Evolutionary conservation across 2,888 invertebrate species (phyloP), one percentile per base, ranked within the genome.

Genomic region (Agrochola circellaris): DNA sequence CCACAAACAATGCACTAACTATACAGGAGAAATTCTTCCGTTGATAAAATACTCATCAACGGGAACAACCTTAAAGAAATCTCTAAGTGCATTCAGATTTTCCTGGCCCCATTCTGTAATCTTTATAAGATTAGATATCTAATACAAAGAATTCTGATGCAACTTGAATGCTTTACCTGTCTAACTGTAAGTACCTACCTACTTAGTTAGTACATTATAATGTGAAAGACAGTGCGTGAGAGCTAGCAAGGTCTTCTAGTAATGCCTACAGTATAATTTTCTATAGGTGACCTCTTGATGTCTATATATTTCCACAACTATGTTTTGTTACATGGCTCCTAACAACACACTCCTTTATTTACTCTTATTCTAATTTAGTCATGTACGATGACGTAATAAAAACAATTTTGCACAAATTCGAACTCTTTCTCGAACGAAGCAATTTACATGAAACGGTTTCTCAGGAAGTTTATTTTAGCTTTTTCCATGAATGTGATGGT

Each of bases 361-460:
- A 70, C 17, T 73, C 66, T 30, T 58, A 64, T 62, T 67, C 23
- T 17, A 62, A 54, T 65, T 81, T 38, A 58, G 77, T 77, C 68
- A 71, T 73, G 70, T 70, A 61, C 69, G 26, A 64, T 74, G 48
- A 77, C 77, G 71, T 77, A 61, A 83, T 23, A n/a, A 71, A 51
- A 23, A 38, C 34, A 64, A 67, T 64, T 83, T 64, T 74, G 74
- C 74, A 56, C 60, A 38, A 62, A 70, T n/a, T 62, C 51, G 61
- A 73, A 67, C 58, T 45, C 26, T 20, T 48, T 72, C 42, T 61
- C 42, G 56, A 65, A 77, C 61, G 69, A 73, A 34, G 56, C 73
- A 38, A 76, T 81, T 76, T 68, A 72, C 74, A 65, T 83, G 68
- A 83, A 79, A 75, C 71, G 20, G 30, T 64, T 79, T 79, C 70